Conservation (phyloP, 2,888 invertebrate species). For the Morpho helenor region DNA sequence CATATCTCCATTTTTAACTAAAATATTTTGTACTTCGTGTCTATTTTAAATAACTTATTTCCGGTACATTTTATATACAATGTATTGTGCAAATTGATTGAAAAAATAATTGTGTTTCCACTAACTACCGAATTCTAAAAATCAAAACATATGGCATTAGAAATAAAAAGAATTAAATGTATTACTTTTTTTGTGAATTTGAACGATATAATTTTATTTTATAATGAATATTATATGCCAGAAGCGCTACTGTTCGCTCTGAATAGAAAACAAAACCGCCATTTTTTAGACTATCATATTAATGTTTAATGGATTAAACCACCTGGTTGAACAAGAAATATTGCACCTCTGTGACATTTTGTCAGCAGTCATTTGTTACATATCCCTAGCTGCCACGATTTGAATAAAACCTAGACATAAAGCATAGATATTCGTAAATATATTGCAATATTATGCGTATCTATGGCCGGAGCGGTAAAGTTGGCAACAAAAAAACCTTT, state of each 20-base stretch:
- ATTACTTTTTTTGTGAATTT: too few species aligned
- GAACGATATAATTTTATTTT: too few species aligned
- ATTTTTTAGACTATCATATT: constrained; percentile 41
- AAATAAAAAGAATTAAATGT: too few species aligned
- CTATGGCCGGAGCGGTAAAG: constrained; percentile 28
- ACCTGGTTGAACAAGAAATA: constrained; percentile 69
- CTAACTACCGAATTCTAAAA: too few species aligned
- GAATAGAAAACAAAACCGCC: constrained; percentile 27
- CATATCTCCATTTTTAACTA: too few species aligned
- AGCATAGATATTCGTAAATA: constrained; percentile 36
- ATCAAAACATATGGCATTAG: too few species aligned
- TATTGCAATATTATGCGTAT: constrained; percentile 37
- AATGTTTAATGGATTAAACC: constrained; percentile 70
- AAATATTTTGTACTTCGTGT: too few species aligned
- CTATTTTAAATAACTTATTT: too few species aligned
- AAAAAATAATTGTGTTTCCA: too few species aligned
- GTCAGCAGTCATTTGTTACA: constrained; percentile 65
- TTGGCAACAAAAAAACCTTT: constrained; percentile 16
- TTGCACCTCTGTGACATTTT: constrained; percentile 65
- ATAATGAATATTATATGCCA: background rate
- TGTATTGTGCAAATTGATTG: too few species aligned
- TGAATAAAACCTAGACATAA: constrained; percentile 62
- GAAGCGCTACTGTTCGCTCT: constrained; percentile 6
- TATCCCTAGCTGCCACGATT: constrained; percentile 42
- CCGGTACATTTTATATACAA: too few species aligned